Percentiles rank a stretch among this genome's conserved stretches.
Evolutionary conservation across 1,140 invertebrate species (phyloP).

Genomic region (Ceratina australensis): DNA sequence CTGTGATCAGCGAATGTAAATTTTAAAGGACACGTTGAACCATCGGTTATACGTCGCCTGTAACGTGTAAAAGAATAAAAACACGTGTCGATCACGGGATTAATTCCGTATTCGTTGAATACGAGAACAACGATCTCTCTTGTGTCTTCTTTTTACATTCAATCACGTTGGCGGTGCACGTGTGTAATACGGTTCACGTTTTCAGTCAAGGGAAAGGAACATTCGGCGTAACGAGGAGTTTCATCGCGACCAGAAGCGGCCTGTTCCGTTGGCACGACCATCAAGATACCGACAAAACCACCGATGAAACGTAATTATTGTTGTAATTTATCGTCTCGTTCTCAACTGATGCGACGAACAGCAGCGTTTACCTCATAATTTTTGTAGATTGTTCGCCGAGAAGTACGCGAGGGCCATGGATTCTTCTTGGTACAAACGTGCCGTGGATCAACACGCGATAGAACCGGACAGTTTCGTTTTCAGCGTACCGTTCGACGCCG

Average conservation of each 20-base stretch:
- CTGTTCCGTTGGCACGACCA: conserved; percentile 92
- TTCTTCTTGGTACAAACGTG: conserved; percentile 94
- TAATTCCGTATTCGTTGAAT: neutral
- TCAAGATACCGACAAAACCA: conserved; percentile 76
- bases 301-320: conserved; percentile 82
- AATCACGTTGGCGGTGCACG: neutral
- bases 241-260: conserved; percentile 94
- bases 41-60: no score
- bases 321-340: neutral
- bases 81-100: no score
- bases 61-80: no score
- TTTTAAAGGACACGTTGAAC: no score
- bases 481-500: conserved; percentile 93
- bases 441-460: conserved; percentile 92
- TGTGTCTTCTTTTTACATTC: neutral
- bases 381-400: conserved; percentile 89
- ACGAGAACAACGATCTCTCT: neutral
- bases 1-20: no score
- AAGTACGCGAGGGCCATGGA: conserved; percentile 91
- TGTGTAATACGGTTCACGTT: conserved; percentile 67
- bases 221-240: conserved; percentile 90
- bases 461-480: conserved; percentile 95
- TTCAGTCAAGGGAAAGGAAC: conserved; percentile 91
- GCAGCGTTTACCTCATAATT: neutral
- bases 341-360: neutral